Conservation (phyloP, 2,797 vertebrate genomes). For the Aphelocoma californica region DNA sequence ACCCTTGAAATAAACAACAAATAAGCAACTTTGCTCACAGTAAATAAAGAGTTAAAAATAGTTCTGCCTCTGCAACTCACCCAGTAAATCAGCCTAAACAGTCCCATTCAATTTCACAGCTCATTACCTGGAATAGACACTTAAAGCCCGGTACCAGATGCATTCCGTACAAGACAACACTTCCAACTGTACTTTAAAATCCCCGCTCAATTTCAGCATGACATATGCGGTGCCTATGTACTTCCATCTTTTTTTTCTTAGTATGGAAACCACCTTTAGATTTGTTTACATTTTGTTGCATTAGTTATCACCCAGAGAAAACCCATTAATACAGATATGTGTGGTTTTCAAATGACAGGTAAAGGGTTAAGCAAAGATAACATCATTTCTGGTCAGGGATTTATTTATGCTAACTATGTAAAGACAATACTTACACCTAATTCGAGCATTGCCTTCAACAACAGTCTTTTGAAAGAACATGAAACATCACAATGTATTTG, state of each 20-base stretch:
- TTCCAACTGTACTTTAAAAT: slow-evolving; percentile 12
- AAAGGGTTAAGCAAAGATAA: not conserved
- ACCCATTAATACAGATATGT: not conserved
- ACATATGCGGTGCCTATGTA: not conserved
- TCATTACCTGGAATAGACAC: slow-evolving; percentile 23
- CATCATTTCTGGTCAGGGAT: not conserved
- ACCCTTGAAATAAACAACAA: not conserved
- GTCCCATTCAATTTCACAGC: slow-evolving; percentile 34
- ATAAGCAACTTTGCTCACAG: not conserved
- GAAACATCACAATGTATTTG: not conserved
- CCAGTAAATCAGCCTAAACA: not conserved
- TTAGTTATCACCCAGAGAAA: not conserved
- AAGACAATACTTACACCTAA: not conserved
- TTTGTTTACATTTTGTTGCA: not conserved
- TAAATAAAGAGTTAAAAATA: not conserved
- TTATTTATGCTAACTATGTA: not conserved
- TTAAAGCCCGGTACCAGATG: not conserved
- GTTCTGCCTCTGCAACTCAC: not conserved
- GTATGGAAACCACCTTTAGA: not conserved
- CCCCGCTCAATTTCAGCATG: not conserved
- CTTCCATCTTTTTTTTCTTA: not conserved
- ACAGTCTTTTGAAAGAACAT: not conserved
- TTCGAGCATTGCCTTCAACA: not conserved
- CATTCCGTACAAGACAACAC: not conserved
- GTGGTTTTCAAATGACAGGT: not conserved